A percentile compares a stretch with the other conserved stretches of the same genome.
These are phyloP conservation scores for Apodemia duryi DNA, from an alignment of 2,888 invertebrate species.

Conservation along the genomic window DNA sequence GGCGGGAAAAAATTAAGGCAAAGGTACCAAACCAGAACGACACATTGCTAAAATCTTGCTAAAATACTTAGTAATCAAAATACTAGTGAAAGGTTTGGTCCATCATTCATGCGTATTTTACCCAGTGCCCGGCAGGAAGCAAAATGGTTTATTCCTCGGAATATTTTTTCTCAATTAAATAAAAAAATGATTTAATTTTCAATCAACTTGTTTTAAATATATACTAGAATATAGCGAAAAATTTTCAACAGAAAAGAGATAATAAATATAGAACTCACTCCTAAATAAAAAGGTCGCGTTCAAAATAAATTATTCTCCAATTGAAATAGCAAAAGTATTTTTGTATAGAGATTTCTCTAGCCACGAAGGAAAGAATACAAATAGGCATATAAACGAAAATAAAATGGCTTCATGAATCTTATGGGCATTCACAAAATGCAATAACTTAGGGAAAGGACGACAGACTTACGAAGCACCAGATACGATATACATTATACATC, in stretches of 20 bases:
- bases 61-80: no score
- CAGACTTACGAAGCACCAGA: conserved; percentile 22
- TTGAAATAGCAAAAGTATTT: conserved; percentile 74
- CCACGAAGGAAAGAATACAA: conserved; percentile 68
- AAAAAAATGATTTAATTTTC: background rate
- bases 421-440: conserved; percentile 50
- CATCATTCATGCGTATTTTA: no score
- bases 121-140: no score
- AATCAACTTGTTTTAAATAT: background rate
- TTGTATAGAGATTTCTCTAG: conserved; percentile 71
- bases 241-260: no score
- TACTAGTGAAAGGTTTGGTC: no score
- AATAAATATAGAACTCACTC: conserved; percentile 23
- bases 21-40: no score
- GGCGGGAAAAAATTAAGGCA: no score
- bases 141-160: no score
- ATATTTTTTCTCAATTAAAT: no score
- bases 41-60: no score
- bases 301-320: conserved; percentile 71
- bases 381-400: conserved; percentile 71
- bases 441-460: conserved; percentile 48
- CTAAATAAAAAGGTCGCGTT: conserved; percentile 56
- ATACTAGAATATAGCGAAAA: no score
- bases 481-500: conserved; percentile 14
- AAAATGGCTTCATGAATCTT: conserved; percentile 67